Evolutionary conservation across 1,140 invertebrate species (phyloP).

Genomic region (Pachyrhynchus sulphureomaculatus): DNA sequence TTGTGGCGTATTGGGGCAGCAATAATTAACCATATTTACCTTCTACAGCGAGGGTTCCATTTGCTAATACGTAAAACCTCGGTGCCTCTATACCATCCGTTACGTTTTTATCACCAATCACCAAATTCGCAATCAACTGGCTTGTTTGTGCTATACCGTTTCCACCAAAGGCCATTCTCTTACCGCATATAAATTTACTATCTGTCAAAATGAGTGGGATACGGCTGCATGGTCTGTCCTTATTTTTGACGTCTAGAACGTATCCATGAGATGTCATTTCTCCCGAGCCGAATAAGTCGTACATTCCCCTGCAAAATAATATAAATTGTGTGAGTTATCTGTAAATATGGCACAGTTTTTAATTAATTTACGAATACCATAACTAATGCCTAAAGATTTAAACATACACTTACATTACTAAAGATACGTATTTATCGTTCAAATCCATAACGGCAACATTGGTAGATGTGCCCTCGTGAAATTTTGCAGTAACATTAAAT

Average conservation of each 20-base stretch:
- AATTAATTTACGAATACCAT: too few species aligned
- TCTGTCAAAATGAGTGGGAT: constrained; percentile 52
- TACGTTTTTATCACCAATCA: constrained; percentile 45
- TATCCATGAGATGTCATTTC: constrained; percentile 54
- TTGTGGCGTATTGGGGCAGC: too few species aligned
- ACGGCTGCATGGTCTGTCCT: constrained; percentile 33
- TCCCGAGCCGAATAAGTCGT: constrained; percentile 56
- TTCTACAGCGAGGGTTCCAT: constrained; percentile 46
- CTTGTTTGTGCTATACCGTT: constrained; percentile 48
- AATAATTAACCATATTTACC: too few species aligned
- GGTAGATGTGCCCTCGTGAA: constrained; percentile 55
- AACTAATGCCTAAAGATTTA: too few species aligned
- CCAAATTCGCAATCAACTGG: constrained; percentile 47
- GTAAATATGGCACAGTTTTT: too few species aligned
- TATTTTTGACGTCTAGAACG: constrained; percentile 47
- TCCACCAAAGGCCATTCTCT: constrained; percentile 49
- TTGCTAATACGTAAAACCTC: constrained; percentile 43
- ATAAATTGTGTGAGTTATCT: too few species aligned
- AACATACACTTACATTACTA: constrained; percentile 64
- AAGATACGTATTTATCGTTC: constrained; percentile 68
- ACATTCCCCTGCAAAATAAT: constrained; percentile 55
- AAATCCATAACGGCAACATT: constrained; percentile 66
- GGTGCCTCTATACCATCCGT: constrained; percentile 47
- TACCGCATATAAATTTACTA: constrained; percentile 49
- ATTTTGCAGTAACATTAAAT: constrained; percentile 42